Base-by-base conservation (phyloP, 2,888 invertebrate genomes). In the Agelastica alni region DNA sequence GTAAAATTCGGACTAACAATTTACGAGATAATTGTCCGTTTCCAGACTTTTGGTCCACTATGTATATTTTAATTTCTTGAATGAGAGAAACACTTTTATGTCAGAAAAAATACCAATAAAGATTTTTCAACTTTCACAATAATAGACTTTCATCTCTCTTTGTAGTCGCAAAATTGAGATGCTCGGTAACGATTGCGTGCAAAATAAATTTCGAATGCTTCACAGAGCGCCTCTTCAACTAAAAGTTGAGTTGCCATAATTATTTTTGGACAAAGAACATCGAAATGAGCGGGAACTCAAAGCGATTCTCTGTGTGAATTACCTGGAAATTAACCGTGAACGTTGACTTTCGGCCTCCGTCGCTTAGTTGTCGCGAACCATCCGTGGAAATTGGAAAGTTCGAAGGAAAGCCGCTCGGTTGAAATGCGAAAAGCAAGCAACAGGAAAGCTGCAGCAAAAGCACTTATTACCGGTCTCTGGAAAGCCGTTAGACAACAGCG, bases 271-370 rank as follows among this genome's bases (percentile, higher is more conserved):
- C 47, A 48, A 53, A 53, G 47, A 48, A 20, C 54, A 49, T 55
- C 49, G 49, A 42, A 36, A 44, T 31, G 44, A 42, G 49, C 51
- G 54, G 32, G 41, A 42, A 26, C 53, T 48, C 53, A 51, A 54
- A 54, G 51, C 49, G 49, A 54, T 53, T 42, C 69, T 66, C 69
- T 65, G 69, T 70, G 70, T 64, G 71, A 70, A 72, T 72, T 72
- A 72, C 72, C 72, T 72, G 73, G 70, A 72, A 73, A 73, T 72
- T 72, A 72, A 71, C 69, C 70, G 70, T 71, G 72, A 72, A 72
- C 68, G 61, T 56, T 56, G 53, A 45, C 48, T 53, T 46, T 59
- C 51, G 39, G 46, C 44, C 34, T 51, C 59, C 60, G 64, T 63
- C 60, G 56, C 58, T 52, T 59, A 58, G 20, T 18, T 20, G 36